Evolutionary conservation across 2,797 vertebrate genomes (phyloP).

Genomic region (Martes flavigula): DNA sequence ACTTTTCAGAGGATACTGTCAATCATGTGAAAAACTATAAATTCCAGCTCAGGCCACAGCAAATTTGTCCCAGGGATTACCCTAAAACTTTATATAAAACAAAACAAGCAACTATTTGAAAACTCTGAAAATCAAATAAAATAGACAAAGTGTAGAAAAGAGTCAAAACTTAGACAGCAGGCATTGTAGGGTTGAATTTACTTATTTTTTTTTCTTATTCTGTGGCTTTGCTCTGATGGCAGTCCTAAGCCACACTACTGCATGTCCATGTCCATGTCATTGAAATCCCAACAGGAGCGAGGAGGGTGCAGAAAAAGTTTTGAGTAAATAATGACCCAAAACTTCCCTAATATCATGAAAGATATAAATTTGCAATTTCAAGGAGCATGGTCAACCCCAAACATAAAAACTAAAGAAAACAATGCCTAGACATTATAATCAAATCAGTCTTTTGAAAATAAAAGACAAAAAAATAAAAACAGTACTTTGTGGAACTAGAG

Average conservation of each 20-base stretch:
- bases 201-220: background rate
- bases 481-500: background rate
- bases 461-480: background rate
- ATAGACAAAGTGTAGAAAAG: background rate
- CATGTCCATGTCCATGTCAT: rapidly evolving
- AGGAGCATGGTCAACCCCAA: background rate
- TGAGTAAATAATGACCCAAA: background rate
- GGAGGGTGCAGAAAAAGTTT: background rate
- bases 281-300: no score
- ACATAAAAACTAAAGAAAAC: background rate
- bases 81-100: background rate
- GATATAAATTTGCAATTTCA: background rate
- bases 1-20: background rate
- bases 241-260: rapidly evolving
- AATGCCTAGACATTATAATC: background rate
- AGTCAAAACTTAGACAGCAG: background rate
- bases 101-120: background rate
- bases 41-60: background rate
- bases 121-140: background rate
- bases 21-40: background rate
- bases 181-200: rapidly evolving
- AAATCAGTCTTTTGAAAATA: background rate
- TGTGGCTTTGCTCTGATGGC: background rate
- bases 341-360: background rate
- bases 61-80: background rate